These are phyloP conservation scores for Zaprionus lineosus DNA, from an alignment of 2,888 invertebrate species.

Conservation along the genomic window DNA sequence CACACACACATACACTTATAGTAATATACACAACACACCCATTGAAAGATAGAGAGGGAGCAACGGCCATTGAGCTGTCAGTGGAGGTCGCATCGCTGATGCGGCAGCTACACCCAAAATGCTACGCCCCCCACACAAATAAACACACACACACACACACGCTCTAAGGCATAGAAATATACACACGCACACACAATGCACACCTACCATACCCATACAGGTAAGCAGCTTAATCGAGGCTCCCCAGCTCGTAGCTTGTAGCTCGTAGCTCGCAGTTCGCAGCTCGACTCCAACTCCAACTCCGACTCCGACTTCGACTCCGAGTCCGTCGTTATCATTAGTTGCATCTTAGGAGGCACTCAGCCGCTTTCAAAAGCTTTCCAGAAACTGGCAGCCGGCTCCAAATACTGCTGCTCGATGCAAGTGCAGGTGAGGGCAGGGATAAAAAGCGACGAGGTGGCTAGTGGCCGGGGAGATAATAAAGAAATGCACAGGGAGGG, in stretches of 20 bases:
- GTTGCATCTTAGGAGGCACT: constrained; percentile 79
- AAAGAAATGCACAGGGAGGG: not conserved
- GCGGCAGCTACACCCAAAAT: constrained; percentile 75
- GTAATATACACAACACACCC: not conserved
- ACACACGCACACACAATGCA: too few relatives aligned
- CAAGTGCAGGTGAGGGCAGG: constrained; percentile 34
- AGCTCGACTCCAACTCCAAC: constrained; percentile 21
- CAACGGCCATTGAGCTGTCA: constrained; percentile 69
- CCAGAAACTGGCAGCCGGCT: constrained; percentile 36
- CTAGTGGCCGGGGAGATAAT: not conserved
- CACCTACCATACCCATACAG: too few relatives aligned
- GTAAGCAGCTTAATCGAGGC: constrained; percentile 75
- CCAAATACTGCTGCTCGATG: too few relatives aligned
- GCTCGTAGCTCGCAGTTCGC: too few relatives aligned
- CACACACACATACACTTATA: constrained; percentile 11
- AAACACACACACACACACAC: constrained; percentile 3
- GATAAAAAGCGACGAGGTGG: not conserved
- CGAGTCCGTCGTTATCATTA: constrained; percentile 65
- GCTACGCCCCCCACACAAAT: constrained; percentile 54
- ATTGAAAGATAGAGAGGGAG: constrained; percentile 9
- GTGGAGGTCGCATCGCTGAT: constrained; percentile 57
- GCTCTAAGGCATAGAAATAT: too few relatives aligned
- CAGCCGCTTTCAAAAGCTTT: constrained; percentile 74
- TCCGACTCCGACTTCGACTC: not conserved
- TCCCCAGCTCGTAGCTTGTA: too few relatives aligned